Base-by-base conservation (phyloP, 2,888 invertebrate genomes). In the Cecidostiba fungosa region DNA sequence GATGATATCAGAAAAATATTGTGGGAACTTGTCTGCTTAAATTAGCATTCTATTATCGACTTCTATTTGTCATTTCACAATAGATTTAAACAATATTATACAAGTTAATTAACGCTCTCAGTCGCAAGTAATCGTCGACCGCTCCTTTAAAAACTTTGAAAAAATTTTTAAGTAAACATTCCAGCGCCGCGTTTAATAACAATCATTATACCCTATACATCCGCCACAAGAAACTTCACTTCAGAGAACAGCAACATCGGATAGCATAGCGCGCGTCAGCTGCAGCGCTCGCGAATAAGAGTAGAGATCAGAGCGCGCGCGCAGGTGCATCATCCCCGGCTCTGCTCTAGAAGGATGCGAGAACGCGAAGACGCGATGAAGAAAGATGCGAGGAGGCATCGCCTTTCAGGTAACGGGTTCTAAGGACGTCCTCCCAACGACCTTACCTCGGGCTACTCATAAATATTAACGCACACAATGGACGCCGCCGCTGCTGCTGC, bases 391-490 rank as follows among this genome's bases (percentile, higher is more conserved):
- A 43, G n/a, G 62, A 78, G 79, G 79, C 69, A 47, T 78, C 79
- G 72, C 50, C 74, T 82, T 86, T 72, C 72, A 72, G 39, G 19
- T 88, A 87, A 87, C 86, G 87, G 87, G 85, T 82, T 86, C 85
- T 87, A 88, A 85, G 89, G 89, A 89, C 89, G 89, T 90, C 88
- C 89, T 90, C 87, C 86, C 82, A 84, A 81, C 88, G 90, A 90
- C 90, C 91, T 90, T 89, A 90, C 89, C 89, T 88, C 82, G 88
- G 89, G 88, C 87, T 87, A 89, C 90, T 90, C 89, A 91, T 89
- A 88, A 89, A 89, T 89, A 89, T 89, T 88, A 89, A 89, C 83
- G 82, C 86, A 85, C 77, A 86, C 82, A 79, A 87, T 85, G 85
- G 62, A 66, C 84, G 8, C 70, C 36, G 8, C 47, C 36, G 32